Conservation (phyloP, 1,140 invertebrate genomes). For the Drosophila sulfurigaster region DNA sequence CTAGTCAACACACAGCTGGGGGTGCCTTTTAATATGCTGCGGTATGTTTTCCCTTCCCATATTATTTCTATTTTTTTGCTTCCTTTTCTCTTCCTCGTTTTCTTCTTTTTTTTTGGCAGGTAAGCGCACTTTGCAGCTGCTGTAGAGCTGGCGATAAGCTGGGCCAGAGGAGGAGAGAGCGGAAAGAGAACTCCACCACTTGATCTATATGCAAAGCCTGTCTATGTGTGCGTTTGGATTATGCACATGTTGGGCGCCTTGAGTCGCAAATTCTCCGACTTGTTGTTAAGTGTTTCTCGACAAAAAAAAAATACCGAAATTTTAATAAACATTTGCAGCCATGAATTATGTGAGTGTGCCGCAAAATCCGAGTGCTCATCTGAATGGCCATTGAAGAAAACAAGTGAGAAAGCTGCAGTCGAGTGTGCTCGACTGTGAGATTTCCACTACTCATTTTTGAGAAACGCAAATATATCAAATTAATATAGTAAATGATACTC, state of each 20-base stretch:
- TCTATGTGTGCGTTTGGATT: constrained; percentile 46
- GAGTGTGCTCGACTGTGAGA: too few species aligned
- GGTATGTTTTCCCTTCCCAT: constrained; percentile 52
- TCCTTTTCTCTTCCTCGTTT: background rate
- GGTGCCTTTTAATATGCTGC: constrained; percentile 75
- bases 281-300: constrained; percentile 48
- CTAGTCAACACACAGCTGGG: constrained; percentile 58
- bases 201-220: constrained; percentile 63
- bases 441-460: too few species aligned
- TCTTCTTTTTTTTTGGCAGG: constrained; percentile 26
- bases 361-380: constrained; percentile 12
- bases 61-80: constrained; percentile 35
- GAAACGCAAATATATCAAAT: too few species aligned
- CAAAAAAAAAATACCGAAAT: constrained; percentile 20
- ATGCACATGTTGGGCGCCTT: constrained; percentile 72
- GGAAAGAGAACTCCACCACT: constrained; percentile 18
- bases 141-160: constrained; percentile 61
- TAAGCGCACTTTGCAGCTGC: constrained; percentile 71
- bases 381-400: constrained; percentile 21
- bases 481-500: too few species aligned
- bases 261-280: constrained; percentile 38
- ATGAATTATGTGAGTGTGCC: constrained; percentile 56
- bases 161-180: constrained; percentile 31
- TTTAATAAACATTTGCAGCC: constrained; percentile 65
- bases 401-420: too few species aligned